These are phyloP conservation scores for Lepidochrysops patricia DNA, from an alignment of 2,888 invertebrate genomes.

Conservation along the genomic window DNA sequence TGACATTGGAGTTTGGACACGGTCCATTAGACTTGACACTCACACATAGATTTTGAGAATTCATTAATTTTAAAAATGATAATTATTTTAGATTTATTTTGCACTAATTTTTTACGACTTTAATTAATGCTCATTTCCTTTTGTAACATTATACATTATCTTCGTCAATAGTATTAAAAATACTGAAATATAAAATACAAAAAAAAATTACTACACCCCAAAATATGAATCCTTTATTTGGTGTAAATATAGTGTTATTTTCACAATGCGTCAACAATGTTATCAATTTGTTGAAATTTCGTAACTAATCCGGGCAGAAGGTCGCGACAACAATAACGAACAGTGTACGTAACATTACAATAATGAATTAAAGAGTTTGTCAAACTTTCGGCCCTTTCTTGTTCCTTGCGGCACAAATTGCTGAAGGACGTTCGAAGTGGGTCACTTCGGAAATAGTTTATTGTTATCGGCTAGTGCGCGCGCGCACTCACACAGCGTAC, in stretches of 20 bases:
- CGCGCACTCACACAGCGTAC: slow-evolving; percentile 43
- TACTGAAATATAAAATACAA: too few relatives aligned
- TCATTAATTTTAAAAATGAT: slow-evolving; percentile 1
- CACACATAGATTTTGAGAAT: background rate
- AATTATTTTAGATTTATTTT: too few relatives aligned
- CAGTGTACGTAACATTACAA: slow-evolving; percentile 42
- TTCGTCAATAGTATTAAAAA: background rate
- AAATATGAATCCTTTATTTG: background rate
- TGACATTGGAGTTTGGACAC: background rate
- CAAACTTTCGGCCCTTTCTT: slow-evolving; percentile 68
- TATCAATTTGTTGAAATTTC: slow-evolving; percentile 14
- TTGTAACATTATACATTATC: background rate
- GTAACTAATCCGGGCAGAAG: slow-evolving; percentile 20
- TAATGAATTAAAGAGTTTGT: slow-evolving; percentile 47
- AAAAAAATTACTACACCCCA: too few relatives aligned
- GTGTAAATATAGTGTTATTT: background rate
- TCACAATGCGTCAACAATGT: background rate
- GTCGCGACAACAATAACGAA: slow-evolving; percentile 35
- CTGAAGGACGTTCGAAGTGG: slow-evolving; percentile 72
- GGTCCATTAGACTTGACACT: background rate
- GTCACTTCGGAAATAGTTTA: slow-evolving; percentile 76
- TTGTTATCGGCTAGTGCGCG: slow-evolving; percentile 73
- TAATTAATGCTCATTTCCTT: background rate
- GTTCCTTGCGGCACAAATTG: slow-evolving; percentile 71
- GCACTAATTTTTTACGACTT: too few relatives aligned